These are phyloP conservation scores for Brenthis ino DNA, from an alignment of 2,888 invertebrate genomes.

Conservation along the genomic window DNA sequence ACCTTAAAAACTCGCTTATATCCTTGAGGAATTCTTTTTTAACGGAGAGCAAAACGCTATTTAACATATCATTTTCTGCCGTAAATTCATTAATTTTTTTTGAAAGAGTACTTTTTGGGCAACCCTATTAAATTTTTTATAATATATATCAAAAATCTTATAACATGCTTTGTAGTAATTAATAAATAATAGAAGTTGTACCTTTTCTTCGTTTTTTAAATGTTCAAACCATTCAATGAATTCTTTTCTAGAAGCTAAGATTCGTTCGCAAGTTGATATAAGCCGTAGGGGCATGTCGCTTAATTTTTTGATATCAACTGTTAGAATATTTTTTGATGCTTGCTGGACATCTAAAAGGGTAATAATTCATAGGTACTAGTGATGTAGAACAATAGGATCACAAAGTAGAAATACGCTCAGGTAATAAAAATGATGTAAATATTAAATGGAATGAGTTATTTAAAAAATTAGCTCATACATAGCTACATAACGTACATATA, in stretches of 20 bases:
- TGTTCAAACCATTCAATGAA: constrained; percentile 67
- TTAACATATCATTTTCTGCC: constrained; percentile 66
- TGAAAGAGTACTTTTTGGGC: constrained; percentile 52
- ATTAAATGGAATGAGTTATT: no score
- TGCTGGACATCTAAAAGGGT: constrained; percentile 39
- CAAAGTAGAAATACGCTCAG: no score
- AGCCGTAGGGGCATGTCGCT: constrained; percentile 62
- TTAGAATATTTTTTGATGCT: constrained; percentile 34
- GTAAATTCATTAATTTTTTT: constrained; percentile 67
- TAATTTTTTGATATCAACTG: constrained; percentile 58
- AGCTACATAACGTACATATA: no score
- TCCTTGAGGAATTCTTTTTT: constrained; percentile 60
- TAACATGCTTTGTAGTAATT: neutral
- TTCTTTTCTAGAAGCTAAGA: constrained; percentile 61
- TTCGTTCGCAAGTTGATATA: constrained; percentile 63
- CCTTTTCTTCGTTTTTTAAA: constrained; percentile 58
- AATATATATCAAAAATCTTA: neutral
- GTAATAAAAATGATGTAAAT: no score
- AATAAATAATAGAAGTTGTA: constrained; percentile 29
- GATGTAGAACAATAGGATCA: no score
- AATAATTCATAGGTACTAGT: neutral
- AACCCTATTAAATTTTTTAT: constrained; percentile 47
- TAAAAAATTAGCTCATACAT: no score
- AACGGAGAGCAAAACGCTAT: constrained; percentile 53
- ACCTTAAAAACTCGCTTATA: constrained; percentile 61